These are phyloP conservation scores for Bubo bubo DNA, from an alignment of 2,113 vertebrate species.

Conservation along the genomic window DNA sequence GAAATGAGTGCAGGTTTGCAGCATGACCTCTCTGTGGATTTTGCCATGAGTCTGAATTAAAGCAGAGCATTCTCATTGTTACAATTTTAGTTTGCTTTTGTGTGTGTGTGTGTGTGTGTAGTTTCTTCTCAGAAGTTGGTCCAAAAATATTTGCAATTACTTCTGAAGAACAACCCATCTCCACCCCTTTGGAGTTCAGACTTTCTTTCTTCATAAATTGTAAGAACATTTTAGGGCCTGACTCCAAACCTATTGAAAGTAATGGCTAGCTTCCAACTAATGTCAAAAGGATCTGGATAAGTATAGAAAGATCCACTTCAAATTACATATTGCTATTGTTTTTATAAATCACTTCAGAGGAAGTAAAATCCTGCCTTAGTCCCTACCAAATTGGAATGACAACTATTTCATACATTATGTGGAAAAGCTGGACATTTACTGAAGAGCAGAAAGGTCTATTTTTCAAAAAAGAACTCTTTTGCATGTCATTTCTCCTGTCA, in stretches of 20 bases:
- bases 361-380: background rate
- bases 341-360: background rate
- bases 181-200: background rate
- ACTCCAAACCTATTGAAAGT: background rate
- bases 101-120: background rate
- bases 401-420: background rate
- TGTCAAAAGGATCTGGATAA: background rate
- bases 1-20: background rate
- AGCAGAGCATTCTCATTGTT: background rate
- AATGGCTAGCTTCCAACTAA: background rate
- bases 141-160: background rate
- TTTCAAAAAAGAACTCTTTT: background rate
- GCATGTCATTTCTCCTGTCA: background rate
- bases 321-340: background rate
- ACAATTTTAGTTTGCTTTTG: background rate
- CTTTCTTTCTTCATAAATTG: background rate
- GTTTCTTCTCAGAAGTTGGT: background rate
- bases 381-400: background rate
- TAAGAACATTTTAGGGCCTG: background rate
- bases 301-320: background rate
- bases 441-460: background rate
- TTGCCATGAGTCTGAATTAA: background rate
- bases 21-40: background rate
- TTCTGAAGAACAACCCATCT: background rate
- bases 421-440: background rate